Conservation (phyloP, 2,113 vertebrate species). For the Arenaria interpres region DNA sequence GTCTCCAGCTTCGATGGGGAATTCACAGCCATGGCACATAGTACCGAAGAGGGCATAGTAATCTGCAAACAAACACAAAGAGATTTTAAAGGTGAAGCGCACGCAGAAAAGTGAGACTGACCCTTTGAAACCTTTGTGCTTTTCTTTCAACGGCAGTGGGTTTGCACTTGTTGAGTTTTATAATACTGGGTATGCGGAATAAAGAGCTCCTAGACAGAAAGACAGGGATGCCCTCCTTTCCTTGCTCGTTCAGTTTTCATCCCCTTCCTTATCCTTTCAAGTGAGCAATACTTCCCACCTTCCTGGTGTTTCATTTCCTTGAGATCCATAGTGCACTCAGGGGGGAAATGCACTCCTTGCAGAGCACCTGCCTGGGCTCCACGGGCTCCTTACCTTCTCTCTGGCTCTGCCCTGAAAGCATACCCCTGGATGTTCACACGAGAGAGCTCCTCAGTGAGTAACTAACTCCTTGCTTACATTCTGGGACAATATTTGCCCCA, state of each 20-base stretch:
- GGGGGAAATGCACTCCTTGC: not conserved
- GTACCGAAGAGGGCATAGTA: slow-evolving; percentile 93
- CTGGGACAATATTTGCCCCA: not conserved
- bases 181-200: not conserved
- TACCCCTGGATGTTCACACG: not conserved
- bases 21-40: slow-evolving; percentile 93
- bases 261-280: not conserved
- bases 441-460: not conserved
- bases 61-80: slow-evolving; percentile 75
- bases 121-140: not conserved
- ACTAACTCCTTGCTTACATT: not conserved
- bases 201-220: not conserved
- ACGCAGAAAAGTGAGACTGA: not conserved
- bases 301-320: slow-evolving; percentile 10
- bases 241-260: not conserved
- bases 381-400: rapidly evolving
- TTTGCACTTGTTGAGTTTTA: not conserved
- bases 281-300: not conserved
- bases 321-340: not conserved
- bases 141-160: not conserved
- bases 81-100: not conserved
- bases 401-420: not conserved
- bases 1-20: slow-evolving; percentile 97
- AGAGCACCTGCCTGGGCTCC: not conserved
- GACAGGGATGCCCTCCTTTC: not conserved